A percentile compares a stretch with the other conserved stretches of the same genome.
Evolutionary conservation across 2,113 vertebrate genomes (phyloP).

Genomic region (Chrysochloris asiatica): DNA sequence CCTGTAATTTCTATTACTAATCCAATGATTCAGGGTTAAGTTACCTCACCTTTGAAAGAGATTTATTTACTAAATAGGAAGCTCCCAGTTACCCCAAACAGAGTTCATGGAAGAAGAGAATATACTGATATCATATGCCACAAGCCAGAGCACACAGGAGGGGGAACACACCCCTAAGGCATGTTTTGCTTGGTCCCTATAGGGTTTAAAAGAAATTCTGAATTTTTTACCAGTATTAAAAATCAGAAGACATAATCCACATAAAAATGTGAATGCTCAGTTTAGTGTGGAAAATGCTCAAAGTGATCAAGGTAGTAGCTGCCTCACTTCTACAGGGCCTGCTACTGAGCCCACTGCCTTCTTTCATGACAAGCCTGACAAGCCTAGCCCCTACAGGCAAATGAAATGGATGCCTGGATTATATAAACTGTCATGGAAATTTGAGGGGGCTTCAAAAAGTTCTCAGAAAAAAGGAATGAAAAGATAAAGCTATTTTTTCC

Average conservation of each 20-base stretch:
- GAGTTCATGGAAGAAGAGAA: background rate
- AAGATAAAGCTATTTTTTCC: too few species aligned
- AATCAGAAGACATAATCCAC: background rate
- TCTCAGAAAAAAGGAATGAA: too few species aligned
- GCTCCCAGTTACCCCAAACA: background rate
- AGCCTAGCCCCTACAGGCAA: background rate
- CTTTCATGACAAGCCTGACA: background rate
- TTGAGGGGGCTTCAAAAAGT: too few species aligned
- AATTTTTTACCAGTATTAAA: conserved; percentile 11
- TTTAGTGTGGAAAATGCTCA: background rate
- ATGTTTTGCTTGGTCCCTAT: background rate
- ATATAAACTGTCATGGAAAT: background rate
- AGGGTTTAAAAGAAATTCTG: background rate
- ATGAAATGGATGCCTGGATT: background rate
- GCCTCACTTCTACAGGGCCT: background rate
- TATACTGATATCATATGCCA: background rate
- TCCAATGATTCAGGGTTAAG: conserved; percentile 57
- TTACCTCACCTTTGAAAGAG: conserved; percentile 29
- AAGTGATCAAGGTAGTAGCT: background rate
- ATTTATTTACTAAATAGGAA: conserved; percentile 58
- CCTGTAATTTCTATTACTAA: conserved; percentile 45
- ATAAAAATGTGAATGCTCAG: background rate
- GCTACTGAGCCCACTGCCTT: background rate
- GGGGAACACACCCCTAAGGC: background rate
- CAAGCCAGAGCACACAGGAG: background rate